Conservation (phyloP, 2,797 vertebrate species). For the Hypotaenidia okinawae region DNA sequence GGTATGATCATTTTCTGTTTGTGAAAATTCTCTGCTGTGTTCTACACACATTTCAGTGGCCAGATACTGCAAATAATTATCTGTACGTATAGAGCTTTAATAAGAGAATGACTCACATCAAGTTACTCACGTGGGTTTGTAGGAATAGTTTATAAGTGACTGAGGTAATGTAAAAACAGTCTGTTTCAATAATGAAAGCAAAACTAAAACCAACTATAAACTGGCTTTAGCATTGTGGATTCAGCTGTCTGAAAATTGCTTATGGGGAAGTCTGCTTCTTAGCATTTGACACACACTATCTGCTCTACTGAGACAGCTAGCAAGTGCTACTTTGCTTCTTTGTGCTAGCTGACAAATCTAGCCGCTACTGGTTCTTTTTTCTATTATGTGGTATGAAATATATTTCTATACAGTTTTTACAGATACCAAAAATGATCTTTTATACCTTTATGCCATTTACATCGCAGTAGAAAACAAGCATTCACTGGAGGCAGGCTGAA, state of each 20-base stretch:
- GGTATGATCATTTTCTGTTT: background rate
- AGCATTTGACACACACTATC: background rate
- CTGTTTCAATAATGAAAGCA: slow-evolving; percentile 6
- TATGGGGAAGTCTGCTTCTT: background rate
- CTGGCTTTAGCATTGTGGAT: background rate
- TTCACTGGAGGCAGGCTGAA: background rate
- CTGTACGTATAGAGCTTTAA: background rate
- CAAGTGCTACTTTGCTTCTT: background rate
- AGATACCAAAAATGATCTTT: background rate
- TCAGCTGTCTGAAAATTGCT: background rate
- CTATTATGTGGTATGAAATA: background rate
- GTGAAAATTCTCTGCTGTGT: background rate
- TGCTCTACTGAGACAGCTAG: background rate
- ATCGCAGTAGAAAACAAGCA: background rate
- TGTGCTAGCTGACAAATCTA: background rate
- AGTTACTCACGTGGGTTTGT: background rate
- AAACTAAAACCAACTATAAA: background rate
- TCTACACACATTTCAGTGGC: background rate
- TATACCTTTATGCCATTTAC: background rate
- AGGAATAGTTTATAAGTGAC: slow-evolving; percentile 12
- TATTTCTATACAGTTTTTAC: background rate
- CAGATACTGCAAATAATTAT: slow-evolving; percentile 11
- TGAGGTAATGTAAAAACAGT: background rate
- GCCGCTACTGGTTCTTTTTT: background rate
- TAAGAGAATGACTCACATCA: background rate